Evolutionary conservation across 2,113 vertebrate species (phyloP).

Genomic region (Talpa occidentalis): DNA sequence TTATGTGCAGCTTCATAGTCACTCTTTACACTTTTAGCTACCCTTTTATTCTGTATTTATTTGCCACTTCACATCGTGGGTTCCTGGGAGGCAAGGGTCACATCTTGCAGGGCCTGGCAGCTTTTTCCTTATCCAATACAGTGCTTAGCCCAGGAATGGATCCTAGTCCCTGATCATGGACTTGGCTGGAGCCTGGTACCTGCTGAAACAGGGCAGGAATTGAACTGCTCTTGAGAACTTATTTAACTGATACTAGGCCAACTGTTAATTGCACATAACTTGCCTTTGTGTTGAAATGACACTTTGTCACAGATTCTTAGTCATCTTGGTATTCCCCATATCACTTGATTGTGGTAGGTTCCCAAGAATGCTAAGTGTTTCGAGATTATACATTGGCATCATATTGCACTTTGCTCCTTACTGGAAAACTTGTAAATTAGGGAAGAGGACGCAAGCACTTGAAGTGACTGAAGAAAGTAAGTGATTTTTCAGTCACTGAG

Average conservation of each 20-base stretch:
- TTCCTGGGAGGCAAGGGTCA: not conserved
- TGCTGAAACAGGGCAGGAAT: not conserved
- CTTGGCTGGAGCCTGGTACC: not conserved
- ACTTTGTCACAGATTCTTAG: slow-evolving; percentile 30
- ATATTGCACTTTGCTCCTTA: not conserved
- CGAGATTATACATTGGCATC: not conserved
- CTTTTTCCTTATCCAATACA: not conserved
- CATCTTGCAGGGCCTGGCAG: not conserved
- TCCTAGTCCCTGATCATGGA: not conserved
- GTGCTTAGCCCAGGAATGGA: not conserved
- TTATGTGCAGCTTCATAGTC: slow-evolving; percentile 42
- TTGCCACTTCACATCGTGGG: not conserved
- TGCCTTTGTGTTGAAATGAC: slow-evolving; percentile 61
- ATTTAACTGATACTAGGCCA: not conserved
- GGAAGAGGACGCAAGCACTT: not conserved
- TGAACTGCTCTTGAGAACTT: not conserved
- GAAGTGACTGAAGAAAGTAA: not conserved
- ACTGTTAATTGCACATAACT: not conserved
- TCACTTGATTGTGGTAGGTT: not conserved
- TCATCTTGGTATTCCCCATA: not conserved
- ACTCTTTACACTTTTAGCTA: not conserved
- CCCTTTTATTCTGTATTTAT: slow-evolving; percentile 38
- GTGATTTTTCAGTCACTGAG: not conserved
- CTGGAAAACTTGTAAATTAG: not conserved
- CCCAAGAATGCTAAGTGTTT: not conserved